Evolutionary conservation across 1,140 invertebrate species (phyloP).

Genomic region (Diprion similis): DNA sequence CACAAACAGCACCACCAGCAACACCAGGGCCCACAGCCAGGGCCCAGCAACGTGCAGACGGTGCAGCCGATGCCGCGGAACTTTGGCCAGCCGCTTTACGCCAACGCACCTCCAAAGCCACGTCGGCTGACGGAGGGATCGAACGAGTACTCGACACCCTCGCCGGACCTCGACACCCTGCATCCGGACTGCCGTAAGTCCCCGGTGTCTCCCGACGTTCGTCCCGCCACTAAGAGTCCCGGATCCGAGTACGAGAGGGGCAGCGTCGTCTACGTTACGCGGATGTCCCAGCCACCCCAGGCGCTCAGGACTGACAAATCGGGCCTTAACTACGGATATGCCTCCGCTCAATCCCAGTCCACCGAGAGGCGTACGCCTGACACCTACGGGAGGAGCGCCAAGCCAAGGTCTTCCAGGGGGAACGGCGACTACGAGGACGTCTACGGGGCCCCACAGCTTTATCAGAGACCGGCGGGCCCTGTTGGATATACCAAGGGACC

Average conservation of each 20-base stretch:
- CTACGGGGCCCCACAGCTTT: constrained; percentile 63
- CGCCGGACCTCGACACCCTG: constrained; percentile 43
- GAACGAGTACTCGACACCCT: constrained; percentile 76
- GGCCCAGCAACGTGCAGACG: constrained; percentile 33
- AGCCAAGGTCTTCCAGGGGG: constrained; percentile 34
- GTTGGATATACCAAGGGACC: constrained; percentile 56
- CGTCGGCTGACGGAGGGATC: constrained; percentile 68
- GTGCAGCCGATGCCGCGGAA: constrained; percentile 43
- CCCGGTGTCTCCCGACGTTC: constrained; percentile 42
- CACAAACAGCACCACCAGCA: constrained; percentile 13
- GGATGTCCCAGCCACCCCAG: constrained; percentile 42
- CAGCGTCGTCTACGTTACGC: constrained; percentile 47
- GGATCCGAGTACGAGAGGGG: constrained; percentile 45
- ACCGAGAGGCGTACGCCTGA: constrained; percentile 80
- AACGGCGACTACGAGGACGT: constrained; percentile 82
- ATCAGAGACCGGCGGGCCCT: constrained; percentile 61
- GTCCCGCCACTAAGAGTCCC: constrained; percentile 42
- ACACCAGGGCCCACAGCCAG: constrained; percentile 12
- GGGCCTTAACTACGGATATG: constrained; percentile 51
- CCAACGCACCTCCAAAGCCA: constrained; percentile 88
- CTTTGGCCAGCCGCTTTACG: constrained; percentile 77
- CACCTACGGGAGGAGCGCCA: constrained; percentile 75
- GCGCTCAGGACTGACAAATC: constrained; percentile 51
- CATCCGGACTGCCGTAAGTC: constrained; percentile 45
- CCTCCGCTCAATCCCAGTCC: constrained; percentile 34